Evolutionary conservation across 2,888 invertebrate species (phyloP).

Genomic region (Zygothrica quintamaculata): DNA sequence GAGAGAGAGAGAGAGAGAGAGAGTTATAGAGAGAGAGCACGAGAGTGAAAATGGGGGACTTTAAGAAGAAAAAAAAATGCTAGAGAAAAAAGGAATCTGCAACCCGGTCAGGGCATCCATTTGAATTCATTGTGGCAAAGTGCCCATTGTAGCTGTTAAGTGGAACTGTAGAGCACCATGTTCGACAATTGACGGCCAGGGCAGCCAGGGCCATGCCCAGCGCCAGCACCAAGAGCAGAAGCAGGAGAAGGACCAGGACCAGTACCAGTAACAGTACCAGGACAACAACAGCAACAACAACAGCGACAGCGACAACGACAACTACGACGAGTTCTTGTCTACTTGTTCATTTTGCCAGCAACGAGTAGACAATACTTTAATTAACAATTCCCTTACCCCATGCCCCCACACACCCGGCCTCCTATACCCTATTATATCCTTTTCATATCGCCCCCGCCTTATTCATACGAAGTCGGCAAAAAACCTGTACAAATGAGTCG

Average conservation of each 20-base stretch:
- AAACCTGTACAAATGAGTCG: constrained; percentile 79
- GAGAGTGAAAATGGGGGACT: constrained; percentile 9
- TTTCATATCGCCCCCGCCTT: constrained; percentile 40
- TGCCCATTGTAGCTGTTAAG: constrained; percentile 81
- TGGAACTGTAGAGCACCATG: constrained; percentile 81
- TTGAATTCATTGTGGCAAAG: constrained; percentile 82
- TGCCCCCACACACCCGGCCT: not conserved
- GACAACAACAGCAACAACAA: constrained; percentile 22
- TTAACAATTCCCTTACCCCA: constrained; percentile 75
- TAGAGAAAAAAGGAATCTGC: no score
- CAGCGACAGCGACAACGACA: constrained; percentile 7
- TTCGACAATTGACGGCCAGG: constrained; percentile 80
- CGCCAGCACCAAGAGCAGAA: constrained; percentile 24
- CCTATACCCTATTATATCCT: not conserved
- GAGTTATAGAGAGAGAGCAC: constrained; percentile 1
- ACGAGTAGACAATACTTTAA: constrained; percentile 82
- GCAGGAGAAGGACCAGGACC: constrained; percentile 21
- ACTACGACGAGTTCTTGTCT: constrained; percentile 72
- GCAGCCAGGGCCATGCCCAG: constrained; percentile 53
- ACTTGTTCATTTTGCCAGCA: constrained; percentile 80
- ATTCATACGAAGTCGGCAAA: constrained; percentile 43
- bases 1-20: not conserved
- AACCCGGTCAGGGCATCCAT: constrained; percentile 74
- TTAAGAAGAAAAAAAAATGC: constrained; percentile 23
- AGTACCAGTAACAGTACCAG: no score